phyloP scores from a whole-genome alignment of 2,113 vertebrate genomes.

The Cyrtonyx montezumae region DNA sequence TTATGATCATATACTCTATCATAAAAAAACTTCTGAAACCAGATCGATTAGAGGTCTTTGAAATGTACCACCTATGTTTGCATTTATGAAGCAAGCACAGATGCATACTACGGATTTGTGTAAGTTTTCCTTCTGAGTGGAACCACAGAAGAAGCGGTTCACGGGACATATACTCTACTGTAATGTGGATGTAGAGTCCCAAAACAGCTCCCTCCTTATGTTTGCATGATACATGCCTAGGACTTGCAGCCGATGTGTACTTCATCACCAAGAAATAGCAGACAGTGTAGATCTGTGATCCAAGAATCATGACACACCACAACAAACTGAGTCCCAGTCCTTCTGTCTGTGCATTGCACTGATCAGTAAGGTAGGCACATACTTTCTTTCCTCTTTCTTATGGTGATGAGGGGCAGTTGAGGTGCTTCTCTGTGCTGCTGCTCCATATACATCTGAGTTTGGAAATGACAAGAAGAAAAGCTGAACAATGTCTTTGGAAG shows the following conservation, averaged over 20 bases:
- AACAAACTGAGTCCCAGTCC: neutral
- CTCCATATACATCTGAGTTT: neutral
- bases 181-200: neutral
- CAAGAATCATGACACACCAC: neutral
- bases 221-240: neutral
- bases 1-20: neutral
- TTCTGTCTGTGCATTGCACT: neutral
- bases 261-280: neutral
- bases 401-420: constrained; percentile 59
- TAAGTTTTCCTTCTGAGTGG: neutral
- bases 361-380: constrained; percentile 7
- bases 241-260: neutral
- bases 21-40: neutral
- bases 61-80: neutral
- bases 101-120: neutral
- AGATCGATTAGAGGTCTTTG: neutral
- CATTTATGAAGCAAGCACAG: neutral
- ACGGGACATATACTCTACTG: neutral
- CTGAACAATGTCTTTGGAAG: neutral
- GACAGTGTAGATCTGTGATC: neutral
- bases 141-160: neutral
- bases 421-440: neutral
- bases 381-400: constrained; percentile 46
- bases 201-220: neutral
- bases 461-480: constrained; percentile 1